Evolutionary conservation across 2,113 vertebrate species (phyloP).

Genomic region (Bungarus multicinctus): DNA sequence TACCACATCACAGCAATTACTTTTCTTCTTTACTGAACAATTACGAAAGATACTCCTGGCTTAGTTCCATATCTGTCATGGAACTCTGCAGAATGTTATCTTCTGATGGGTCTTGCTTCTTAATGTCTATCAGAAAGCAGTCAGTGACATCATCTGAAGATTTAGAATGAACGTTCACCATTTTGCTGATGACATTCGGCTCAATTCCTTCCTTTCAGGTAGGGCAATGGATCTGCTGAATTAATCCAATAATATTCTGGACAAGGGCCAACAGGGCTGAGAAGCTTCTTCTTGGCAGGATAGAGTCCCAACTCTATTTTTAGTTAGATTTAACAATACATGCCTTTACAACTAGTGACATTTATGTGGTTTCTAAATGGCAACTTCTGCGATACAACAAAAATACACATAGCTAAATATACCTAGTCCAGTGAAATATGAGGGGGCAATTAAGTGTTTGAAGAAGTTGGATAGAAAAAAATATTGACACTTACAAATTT

Average conservation of each 20-base stretch:
- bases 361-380: neutral
- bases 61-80: neutral
- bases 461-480: neutral
- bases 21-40: neutral
- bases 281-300: neutral
- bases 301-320: neutral
- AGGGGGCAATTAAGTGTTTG: neutral
- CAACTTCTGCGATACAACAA: neutral
- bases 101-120: neutral
- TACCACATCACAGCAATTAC: neutral
- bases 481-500: neutral
- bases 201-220: neutral
- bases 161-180: neutral
- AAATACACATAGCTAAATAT: neutral
- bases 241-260: neutral
- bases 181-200: neutral
- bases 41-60: neutral
- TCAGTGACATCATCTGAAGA: neutral
- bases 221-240: neutral
- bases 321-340: neutral
- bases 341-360: neutral
- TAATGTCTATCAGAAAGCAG: neutral
- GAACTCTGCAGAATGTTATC: neutral
- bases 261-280: neutral
- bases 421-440: neutral